Evolutionary conservation across 1,140 invertebrate species (phyloP), one percentile per base, ranked within the genome.

Genomic region (Solenopsis invicta): DNA sequence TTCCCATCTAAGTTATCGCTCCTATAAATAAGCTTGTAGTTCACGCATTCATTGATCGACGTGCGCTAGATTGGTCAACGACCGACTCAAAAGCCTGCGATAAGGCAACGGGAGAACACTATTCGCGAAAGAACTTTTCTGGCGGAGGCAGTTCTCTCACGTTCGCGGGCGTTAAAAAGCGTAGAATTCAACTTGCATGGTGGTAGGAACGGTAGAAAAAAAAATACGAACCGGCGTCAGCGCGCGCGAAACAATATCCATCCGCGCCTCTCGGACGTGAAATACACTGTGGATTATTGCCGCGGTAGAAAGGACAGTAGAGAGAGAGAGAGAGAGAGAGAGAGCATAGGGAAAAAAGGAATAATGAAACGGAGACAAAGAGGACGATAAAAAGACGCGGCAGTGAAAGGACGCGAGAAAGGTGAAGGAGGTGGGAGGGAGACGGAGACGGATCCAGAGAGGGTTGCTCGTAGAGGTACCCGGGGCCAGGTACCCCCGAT

Each of bases 401-500:
- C 52, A 59, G 62, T 64, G 88, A 89, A 85, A 84, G 82, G 56
- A 77, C 45, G 77, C n/a, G 56, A 67, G 56, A 77, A 86, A 86
- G 71, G 45, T 21, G 37, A 13, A 81, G 67, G 54, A 16, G 48
- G 56, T 37, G 50, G 59, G 59, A 29, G 29, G 78, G 48, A 67
- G 71, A 87, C 29, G 61, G 52, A 71, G 59, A 69, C 18, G 34
- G 75, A 78, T 64, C 24, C 71, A 80, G 85, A 87, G 85, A 87
- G 88, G 89, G 88, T 90, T 87, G 89, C 61, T 78, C 85, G 72
- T 71, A 59, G 72, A 59, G 71, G 85, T 69, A 69, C 78, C 66
- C 56, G 59, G 76, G 69, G 78, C 87, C 71, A 86, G 85, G 80
- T 88, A 89, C 87, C 87, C 90, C 89, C 87, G 91, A 93, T 94